Conservation (phyloP, 2,113 vertebrate species). For the Dipodomys ordii region DNA sequence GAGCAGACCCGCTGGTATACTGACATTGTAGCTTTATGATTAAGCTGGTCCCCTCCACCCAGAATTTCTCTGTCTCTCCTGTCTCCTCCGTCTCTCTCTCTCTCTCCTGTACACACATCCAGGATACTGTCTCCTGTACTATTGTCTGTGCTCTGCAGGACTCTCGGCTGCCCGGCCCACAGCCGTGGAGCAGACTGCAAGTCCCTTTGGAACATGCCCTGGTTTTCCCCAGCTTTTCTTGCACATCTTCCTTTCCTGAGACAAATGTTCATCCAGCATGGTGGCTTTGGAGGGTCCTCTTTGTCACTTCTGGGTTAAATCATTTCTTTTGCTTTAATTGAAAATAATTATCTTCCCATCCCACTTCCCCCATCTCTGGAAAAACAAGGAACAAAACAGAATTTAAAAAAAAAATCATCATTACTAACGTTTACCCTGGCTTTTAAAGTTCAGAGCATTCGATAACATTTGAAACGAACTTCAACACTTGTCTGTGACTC, state of each 20-base stretch:
- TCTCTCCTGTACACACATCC: too few species aligned
- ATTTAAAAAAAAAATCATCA: conserved; percentile 6
- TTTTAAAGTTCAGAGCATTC: conserved; percentile 5
- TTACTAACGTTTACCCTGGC: conserved; percentile 19
- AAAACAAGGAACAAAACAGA: background rate
- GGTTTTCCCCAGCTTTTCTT: background rate
- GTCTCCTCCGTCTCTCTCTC: too few species aligned
- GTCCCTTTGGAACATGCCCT: background rate
- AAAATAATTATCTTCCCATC: background rate
- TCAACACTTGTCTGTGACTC: conserved; percentile 18
- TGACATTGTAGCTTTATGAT: background rate
- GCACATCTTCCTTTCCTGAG: background rate
- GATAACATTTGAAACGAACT: conserved; percentile 32
- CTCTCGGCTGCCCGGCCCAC: too few species aligned
- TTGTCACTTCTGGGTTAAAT: background rate
- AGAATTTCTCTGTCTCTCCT: background rate
- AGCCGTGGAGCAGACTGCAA: background rate
- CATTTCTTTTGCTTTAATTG: background rate
- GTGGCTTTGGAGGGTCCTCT: background rate
- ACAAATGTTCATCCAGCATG: background rate
- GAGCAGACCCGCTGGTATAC: background rate
- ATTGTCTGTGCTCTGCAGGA: accelerated
- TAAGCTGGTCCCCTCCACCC: background rate
- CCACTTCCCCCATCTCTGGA: too few species aligned
- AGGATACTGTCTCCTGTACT: too few species aligned